Evolutionary conservation across 1,140 invertebrate genomes (phyloP).

Genomic region (Saccostrea echinata): DNA sequence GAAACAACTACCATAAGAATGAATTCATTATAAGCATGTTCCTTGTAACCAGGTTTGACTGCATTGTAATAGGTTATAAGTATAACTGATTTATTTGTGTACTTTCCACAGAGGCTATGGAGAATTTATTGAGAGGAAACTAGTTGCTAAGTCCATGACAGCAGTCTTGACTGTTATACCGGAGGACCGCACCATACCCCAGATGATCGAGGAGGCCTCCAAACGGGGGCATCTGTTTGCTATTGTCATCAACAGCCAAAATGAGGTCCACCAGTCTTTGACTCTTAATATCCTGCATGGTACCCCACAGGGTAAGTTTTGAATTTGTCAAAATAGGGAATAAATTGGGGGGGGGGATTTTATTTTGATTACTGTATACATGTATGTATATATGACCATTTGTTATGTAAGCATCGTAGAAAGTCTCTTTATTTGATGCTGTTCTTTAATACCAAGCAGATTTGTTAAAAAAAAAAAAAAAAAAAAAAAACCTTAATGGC

Average conservation of each 20-base stretch:
- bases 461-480: no score
- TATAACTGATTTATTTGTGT: neutral
- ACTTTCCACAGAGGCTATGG: constrained; percentile 88
- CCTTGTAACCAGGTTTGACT: neutral
- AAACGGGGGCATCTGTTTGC: constrained; percentile 92
- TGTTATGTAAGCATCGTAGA: no score
- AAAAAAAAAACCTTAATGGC: no score
- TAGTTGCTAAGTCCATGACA: constrained; percentile 89
- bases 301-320: constrained; percentile 88
- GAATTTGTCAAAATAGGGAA: neutral
- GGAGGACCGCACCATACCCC: constrained; percentile 91
- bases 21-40: no score
- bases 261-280: constrained; percentile 91
- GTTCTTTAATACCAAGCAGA: no score
- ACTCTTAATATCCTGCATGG: constrained; percentile 95
- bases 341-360: neutral
- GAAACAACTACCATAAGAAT: no score
- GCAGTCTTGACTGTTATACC: constrained; percentile 91
- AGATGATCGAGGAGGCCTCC: constrained; percentile 93
- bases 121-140: constrained; percentile 90
- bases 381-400: no score
- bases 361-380: no score
- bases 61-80: neutral
- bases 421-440: no score
- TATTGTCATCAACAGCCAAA: constrained; percentile 90